phyloP scores from a whole-genome alignment of 1,140 invertebrate genomes.

The Kradibia gibbosae region DNA sequence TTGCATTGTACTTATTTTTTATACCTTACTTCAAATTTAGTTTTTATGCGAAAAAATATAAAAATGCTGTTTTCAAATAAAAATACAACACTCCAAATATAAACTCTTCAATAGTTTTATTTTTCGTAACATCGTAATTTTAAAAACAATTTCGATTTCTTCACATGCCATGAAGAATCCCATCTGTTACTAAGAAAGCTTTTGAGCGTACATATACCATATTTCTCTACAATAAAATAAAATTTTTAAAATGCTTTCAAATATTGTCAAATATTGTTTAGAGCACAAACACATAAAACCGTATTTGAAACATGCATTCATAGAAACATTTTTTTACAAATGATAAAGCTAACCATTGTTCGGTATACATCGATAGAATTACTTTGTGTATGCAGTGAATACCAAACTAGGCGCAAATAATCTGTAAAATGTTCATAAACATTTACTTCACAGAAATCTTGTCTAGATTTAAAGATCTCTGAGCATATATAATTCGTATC shows the following conservation, averaged over 20 bases:
- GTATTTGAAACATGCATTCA: too few species aligned
- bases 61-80: not conserved
- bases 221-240: not conserved
- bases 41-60: not conserved
- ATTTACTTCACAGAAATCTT: too few species aligned
- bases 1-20: not conserved
- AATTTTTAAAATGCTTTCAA: too few species aligned
- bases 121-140: not conserved
- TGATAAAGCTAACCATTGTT: too few species aligned
- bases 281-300: too few species aligned
- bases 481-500: conserved; percentile 34
- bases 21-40: not conserved
- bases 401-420: too few species aligned
- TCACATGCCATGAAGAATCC: not conserved
- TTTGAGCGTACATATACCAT: not conserved
- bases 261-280: too few species aligned
- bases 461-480: not conserved
- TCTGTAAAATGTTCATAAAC: too few species aligned
- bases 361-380: too few species aligned
- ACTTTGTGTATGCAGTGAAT: too few species aligned
- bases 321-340: too few species aligned
- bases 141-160: not conserved
- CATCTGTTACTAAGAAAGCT: not conserved
- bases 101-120: not conserved
- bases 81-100: not conserved